Conservation (phyloP, 2,888 invertebrate species). For the Philereme transversata region DNA sequence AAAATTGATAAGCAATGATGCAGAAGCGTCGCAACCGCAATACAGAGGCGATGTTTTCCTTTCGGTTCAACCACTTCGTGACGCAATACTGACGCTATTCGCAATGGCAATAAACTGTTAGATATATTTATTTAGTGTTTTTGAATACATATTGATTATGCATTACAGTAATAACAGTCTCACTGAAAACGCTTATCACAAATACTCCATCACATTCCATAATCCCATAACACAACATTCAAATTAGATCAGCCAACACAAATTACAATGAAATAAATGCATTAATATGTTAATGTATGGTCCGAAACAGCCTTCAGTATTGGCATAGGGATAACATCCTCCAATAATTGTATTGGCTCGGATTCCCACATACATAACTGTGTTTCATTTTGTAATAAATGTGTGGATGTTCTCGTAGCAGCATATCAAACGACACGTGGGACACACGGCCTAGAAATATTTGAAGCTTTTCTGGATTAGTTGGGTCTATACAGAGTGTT, state of each 20-base stretch:
- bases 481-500: no score
- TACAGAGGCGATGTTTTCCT: no score
- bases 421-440: slow-evolving; percentile 40
- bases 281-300: slow-evolving; percentile 51
- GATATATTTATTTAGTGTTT: no score
- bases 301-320: slow-evolving; percentile 43
- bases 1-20: no score
- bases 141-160: no score
- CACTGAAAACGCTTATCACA: not conserved
- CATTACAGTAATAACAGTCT: no score
- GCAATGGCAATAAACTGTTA: no score
- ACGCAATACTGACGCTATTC: no score
- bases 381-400: slow-evolving; percentile 53
- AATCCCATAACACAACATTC: slow-evolving; percentile 12
- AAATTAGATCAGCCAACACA: slow-evolving; percentile 26
- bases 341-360: slow-evolving; percentile 54
- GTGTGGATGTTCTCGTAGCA: slow-evolving; percentile 40
- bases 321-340: slow-evolving; percentile 50
- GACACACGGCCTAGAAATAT: slow-evolving; percentile 30
- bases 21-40: no score
- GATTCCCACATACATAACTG: slow-evolving; percentile 48
- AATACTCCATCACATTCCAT: not conserved
- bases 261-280: slow-evolving; percentile 44
- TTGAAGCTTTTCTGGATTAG: not conserved
- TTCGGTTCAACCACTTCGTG: no score